Evolutionary conservation across 2,888 invertebrate genomes (phyloP).

Genomic region (Galerucella nymphaeae): DNA sequence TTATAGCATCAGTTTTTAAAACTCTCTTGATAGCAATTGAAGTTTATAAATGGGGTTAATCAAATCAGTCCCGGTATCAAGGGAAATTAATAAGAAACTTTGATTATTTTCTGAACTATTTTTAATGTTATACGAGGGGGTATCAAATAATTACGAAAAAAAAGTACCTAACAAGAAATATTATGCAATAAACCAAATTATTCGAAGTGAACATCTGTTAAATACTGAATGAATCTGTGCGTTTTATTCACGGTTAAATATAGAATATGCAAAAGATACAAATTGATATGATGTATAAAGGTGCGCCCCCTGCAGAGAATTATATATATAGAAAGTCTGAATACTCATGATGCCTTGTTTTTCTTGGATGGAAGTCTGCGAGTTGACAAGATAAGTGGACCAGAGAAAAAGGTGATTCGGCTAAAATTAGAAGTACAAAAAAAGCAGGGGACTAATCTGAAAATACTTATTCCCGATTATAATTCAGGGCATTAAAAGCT

Average conservation of each 20-base stretch:
- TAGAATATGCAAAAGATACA: constrained; percentile 22
- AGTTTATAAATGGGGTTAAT: not conserved
- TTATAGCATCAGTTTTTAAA: constrained; percentile 19
- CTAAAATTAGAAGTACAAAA: constrained; percentile 14
- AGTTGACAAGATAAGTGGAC: constrained; percentile 7
- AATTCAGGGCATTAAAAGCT: not conserved
- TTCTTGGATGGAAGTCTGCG: constrained; percentile 27
- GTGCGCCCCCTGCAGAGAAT: constrained; percentile 36
- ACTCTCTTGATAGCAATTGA: not conserved
- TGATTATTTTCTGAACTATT: no score
- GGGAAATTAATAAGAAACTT: not conserved
- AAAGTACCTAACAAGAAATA: not conserved
- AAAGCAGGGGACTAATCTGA: constrained; percentile 3
- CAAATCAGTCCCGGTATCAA: constrained; percentile 1
- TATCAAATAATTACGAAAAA: no score
- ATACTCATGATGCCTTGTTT: constrained; percentile 27
- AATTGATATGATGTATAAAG: constrained; percentile 17
- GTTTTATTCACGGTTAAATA: not conserved
- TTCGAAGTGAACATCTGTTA: not conserved
- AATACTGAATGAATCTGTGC: not conserved
- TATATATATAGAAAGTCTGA: constrained; percentile 33
- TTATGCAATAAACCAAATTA: not conserved
- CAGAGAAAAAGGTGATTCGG: constrained; percentile 5
- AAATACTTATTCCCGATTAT: not conserved
- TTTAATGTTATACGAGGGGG: no score